These are phyloP conservation scores for Cylloceria caligata DNA, from an alignment of 2,888 invertebrate species.

Conservation along the genomic window DNA sequence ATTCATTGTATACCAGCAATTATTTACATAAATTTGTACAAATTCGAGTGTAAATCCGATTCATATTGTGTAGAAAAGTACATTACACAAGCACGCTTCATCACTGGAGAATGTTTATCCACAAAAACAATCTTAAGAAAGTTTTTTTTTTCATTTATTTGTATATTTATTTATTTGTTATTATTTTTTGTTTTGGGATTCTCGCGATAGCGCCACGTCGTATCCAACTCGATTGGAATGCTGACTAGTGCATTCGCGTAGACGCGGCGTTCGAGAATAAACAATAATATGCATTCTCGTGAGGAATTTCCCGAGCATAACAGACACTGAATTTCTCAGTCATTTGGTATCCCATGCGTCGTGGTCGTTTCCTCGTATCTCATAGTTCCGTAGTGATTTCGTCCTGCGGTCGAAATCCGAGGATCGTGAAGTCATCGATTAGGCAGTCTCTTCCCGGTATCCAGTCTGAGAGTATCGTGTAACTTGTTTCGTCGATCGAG, in stretches of 20 bases:
- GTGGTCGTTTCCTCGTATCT: slow-evolving; percentile 6
- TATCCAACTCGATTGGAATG: slow-evolving; percentile 43
- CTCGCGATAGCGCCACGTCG: background rate
- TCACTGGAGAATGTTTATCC: slow-evolving; percentile 42
- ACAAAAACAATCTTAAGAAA: background rate
- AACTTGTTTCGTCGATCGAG: slow-evolving; percentile 80
- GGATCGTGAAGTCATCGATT: slow-evolving; percentile 91
- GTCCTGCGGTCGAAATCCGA: slow-evolving; percentile 94
- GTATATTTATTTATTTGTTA: too few species aligned
- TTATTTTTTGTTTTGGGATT: too few species aligned
- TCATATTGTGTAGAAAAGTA: slow-evolving; percentile 52
- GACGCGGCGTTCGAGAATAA: slow-evolving; percentile 28
- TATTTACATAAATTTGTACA: slow-evolving; percentile 80
- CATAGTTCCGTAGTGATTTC: slow-evolving; percentile 93
- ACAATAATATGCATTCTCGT: slow-evolving; percentile 24
- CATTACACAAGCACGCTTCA: slow-evolving; percentile 64
- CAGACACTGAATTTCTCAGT: background rate
- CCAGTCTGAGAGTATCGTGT: slow-evolving; percentile 83
- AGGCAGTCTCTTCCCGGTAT: slow-evolving; percentile 81
- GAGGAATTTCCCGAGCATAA: background rate
- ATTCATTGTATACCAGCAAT: slow-evolving; percentile 72
- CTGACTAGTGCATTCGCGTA: slow-evolving; percentile 66
- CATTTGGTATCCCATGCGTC: slow-evolving; percentile 6
- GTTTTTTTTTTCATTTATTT: background rate
- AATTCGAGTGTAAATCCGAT: slow-evolving; percentile 73